These are phyloP conservation scores for Melanargia galathea DNA, from an alignment of 2,888 invertebrate genomes.

Conservation along the genomic window DNA sequence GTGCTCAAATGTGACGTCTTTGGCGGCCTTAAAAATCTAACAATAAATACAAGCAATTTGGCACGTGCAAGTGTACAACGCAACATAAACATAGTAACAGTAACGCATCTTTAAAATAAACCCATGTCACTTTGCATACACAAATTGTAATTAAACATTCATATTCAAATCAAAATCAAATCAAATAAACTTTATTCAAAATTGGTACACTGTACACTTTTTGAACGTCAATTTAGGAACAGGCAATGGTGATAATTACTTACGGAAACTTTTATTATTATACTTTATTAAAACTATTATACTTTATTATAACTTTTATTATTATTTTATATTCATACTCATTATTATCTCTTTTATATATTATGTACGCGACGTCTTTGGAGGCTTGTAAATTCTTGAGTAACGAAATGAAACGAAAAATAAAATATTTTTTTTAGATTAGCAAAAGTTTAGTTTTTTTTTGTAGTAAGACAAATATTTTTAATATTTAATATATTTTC, in stretches of 20 bases:
- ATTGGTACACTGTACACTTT: too few relatives aligned
- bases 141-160: not conserved
- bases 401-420: not conserved
- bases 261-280: too few relatives aligned
- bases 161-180: too few relatives aligned
- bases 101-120: not conserved
- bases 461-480: not conserved
- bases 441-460: not conserved
- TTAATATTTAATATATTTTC: not conserved
- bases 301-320: too few relatives aligned
- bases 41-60: not conserved
- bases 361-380: not conserved
- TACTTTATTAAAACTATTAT: too few relatives aligned
- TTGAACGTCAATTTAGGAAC: too few relatives aligned
- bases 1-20: conserved; percentile 10
- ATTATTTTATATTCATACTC: too few relatives aligned
- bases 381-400: not conserved
- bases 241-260: too few relatives aligned
- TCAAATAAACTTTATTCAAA: too few relatives aligned
- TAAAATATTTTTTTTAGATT: not conserved
- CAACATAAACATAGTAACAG: not conserved
- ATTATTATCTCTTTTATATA: too few relatives aligned
- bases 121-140: not conserved
- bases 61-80: not conserved
- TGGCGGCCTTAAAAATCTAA: not conserved